A percentile compares a stretch with the other conserved stretches of the same genome.
These are phyloP conservation scores for Hybognathus amarus DNA, from an alignment of 2,797 vertebrate species.

Conservation along the genomic window DNA sequence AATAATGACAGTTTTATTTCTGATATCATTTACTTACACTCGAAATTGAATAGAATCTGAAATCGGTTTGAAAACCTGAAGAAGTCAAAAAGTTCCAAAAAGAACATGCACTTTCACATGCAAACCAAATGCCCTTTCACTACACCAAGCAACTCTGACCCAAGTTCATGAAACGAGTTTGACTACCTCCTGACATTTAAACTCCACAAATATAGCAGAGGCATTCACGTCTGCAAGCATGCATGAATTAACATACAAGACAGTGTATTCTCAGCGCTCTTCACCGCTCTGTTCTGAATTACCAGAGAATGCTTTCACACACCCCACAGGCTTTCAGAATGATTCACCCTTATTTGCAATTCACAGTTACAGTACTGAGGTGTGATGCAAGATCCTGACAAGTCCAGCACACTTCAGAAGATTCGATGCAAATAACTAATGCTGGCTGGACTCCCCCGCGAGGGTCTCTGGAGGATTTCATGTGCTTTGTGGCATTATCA, in stretches of 20 bases:
- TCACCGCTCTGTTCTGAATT: slow-evolving; percentile 24
- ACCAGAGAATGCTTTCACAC: slow-evolving; percentile 25
- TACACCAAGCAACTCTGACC: slow-evolving; percentile 6
- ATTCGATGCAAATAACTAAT: slow-evolving; percentile 7
- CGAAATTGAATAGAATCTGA: not conserved
- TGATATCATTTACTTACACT: not conserved
- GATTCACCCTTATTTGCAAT: slow-evolving; percentile 43
- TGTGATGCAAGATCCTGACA: slow-evolving; percentile 26
- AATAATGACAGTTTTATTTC: not conserved
- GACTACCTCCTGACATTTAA: slow-evolving; percentile 33
- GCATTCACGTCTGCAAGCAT: not conserved
- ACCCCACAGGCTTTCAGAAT: slow-evolving; percentile 35
- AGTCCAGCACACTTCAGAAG: slow-evolving; percentile 4
- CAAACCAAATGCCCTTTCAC: not conserved
- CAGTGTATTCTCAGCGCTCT: slow-evolving; percentile 16
- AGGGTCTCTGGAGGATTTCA: slow-evolving; percentile 11
- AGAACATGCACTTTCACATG: not conserved
- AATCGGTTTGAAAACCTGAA: not conserved
- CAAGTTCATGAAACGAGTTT: slow-evolving; percentile 8
- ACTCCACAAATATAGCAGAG: slow-evolving; percentile 23
- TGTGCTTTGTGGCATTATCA: slow-evolving; percentile 7
- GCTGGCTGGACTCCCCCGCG: not conserved
- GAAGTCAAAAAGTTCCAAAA: slow-evolving; percentile 1
- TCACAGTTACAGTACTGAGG: slow-evolving; percentile 34
- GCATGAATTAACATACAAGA: slow-evolving; percentile 22